Evolutionary conservation across 2,888 invertebrate genomes (phyloP).

Genomic region (Cryptosula pallasiana): DNA sequence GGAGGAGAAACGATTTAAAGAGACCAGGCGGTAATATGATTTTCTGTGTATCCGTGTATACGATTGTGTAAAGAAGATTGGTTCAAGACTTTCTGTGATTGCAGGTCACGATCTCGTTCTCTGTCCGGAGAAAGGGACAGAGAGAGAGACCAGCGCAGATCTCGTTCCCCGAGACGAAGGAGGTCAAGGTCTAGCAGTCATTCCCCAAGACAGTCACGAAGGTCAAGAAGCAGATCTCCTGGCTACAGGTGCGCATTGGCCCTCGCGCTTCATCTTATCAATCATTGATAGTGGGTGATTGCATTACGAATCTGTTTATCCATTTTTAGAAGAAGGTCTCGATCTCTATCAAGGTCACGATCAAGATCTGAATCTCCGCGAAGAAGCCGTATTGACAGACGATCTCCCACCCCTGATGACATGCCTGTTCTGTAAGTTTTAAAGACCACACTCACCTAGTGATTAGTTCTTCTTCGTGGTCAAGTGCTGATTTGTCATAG

Average conservation of each 20-base stretch:
- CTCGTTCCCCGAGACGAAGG: constrained; percentile 1
- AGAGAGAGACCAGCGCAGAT: not conserved
- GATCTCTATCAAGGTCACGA: constrained; percentile 48
- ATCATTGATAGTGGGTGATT: too few species aligned
- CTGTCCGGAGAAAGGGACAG: not conserved
- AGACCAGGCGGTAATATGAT: constrained; percentile 20
- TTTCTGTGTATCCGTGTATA: not conserved
- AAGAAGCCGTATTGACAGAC: constrained; percentile 12
- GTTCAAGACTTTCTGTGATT: not conserved
- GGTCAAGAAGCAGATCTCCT: constrained; percentile 29
- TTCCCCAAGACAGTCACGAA: constrained; percentile 36
- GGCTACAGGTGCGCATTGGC: not conserved
- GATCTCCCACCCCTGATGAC: constrained; percentile 15
- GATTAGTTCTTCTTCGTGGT: too few species aligned
- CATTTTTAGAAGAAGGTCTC: constrained; percentile 34
- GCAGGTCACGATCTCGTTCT: constrained; percentile 7
- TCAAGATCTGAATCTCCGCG: constrained; percentile 29
- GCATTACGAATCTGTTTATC: too few species aligned
- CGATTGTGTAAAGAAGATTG: not conserved
- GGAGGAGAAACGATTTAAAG: constrained; percentile 33
- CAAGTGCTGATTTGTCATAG: too few species aligned
- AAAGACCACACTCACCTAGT: too few species aligned
- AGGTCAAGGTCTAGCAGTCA: constrained; percentile 43
- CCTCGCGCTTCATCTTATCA: too few species aligned
- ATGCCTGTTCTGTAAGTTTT: constrained; percentile 11